phyloP scores from a whole-genome alignment of 1,140 invertebrate genomes.

The Archivesica marissinica region DNA sequence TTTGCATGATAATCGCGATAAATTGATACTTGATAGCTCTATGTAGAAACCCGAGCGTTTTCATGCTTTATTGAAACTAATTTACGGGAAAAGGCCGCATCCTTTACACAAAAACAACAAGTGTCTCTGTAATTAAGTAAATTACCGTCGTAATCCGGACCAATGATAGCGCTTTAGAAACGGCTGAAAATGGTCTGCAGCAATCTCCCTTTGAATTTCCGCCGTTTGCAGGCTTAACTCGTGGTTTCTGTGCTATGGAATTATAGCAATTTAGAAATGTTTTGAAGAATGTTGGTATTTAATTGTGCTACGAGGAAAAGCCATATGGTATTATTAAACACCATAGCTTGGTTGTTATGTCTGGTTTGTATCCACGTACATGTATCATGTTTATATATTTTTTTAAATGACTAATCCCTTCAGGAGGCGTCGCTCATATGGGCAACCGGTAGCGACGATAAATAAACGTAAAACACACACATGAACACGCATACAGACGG shows the following conservation, averaged over 20 bases:
- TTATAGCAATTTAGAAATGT: slow-evolving; percentile 1
- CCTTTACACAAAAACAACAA: slow-evolving; percentile 60
- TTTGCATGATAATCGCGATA: slow-evolving; percentile 55
- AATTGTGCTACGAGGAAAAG: no score
- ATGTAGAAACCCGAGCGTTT: slow-evolving; percentile 42
- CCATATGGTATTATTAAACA: no score
- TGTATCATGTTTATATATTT: no score
- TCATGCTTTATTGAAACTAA: slow-evolving; percentile 60
- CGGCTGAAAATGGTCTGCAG: slow-evolving; percentile 11
- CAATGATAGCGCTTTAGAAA: slow-evolving; percentile 5
- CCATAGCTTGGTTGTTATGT: no score
- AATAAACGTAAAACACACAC: no score
- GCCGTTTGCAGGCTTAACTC: not conserved
- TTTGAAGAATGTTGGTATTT: no score
- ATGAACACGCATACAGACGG: no score
- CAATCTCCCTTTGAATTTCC: slow-evolving; percentile 14
- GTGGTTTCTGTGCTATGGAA: slow-evolving; percentile 9
- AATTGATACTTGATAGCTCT: slow-evolving; percentile 57
- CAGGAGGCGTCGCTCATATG: no score
- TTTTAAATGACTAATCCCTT: no score
- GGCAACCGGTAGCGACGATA: no score
- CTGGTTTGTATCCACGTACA: no score
- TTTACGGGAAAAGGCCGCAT: slow-evolving; percentile 55
- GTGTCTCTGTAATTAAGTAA: slow-evolving; percentile 52
- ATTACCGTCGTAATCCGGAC: slow-evolving; percentile 45